Conservation (phyloP, 2,797 vertebrate genomes). For the Schizopygopsis pylzovi region DNA sequence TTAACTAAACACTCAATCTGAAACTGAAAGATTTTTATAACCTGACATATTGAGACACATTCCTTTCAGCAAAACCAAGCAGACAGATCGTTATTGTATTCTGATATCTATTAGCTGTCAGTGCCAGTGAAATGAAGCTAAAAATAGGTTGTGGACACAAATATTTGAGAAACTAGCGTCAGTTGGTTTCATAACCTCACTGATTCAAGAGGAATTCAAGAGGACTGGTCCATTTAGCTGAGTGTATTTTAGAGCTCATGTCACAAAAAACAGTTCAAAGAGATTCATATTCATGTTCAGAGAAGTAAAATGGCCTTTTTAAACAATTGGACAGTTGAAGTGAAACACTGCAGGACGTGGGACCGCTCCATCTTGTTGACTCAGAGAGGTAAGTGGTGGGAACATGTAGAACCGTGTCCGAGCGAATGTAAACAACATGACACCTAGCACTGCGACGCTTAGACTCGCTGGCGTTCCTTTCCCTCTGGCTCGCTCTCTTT, state of each 20-base stretch:
- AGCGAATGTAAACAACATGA: slow-evolving; percentile 59
- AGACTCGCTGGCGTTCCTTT: slow-evolving; percentile 34
- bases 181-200: slow-evolving; percentile 21
- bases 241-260: slow-evolving; percentile 54
- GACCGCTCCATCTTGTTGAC: slow-evolving; percentile 49
- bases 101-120: slow-evolving; percentile 43
- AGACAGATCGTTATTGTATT: slow-evolving; percentile 44
- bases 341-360: slow-evolving; percentile 44
- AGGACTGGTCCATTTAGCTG: slow-evolving; percentile 52
- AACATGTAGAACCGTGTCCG: slow-evolving; percentile 63
- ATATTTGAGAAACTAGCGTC: slow-evolving; percentile 50
- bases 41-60: slow-evolving; percentile 22
- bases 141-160: slow-evolving; percentile 45
- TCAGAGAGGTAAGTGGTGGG: slow-evolving; percentile 59
- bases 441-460: slow-evolving; percentile 39
- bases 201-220: slow-evolving; percentile 53
- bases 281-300: slow-evolving; percentile 38
- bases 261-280: slow-evolving; percentile 42
- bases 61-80: slow-evolving; percentile 46
- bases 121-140: slow-evolving; percentile 24
- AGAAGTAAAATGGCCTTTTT: slow-evolving; percentile 43
- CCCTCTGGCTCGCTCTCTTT: slow-evolving; percentile 36
- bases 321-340: slow-evolving; percentile 55
- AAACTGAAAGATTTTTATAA: slow-evolving; percentile 25
- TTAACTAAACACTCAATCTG: slow-evolving; percentile 33